Evolutionary conservation across 1,140 invertebrate species (phyloP).

Genomic region (Apocrypta bakeri): DNA sequence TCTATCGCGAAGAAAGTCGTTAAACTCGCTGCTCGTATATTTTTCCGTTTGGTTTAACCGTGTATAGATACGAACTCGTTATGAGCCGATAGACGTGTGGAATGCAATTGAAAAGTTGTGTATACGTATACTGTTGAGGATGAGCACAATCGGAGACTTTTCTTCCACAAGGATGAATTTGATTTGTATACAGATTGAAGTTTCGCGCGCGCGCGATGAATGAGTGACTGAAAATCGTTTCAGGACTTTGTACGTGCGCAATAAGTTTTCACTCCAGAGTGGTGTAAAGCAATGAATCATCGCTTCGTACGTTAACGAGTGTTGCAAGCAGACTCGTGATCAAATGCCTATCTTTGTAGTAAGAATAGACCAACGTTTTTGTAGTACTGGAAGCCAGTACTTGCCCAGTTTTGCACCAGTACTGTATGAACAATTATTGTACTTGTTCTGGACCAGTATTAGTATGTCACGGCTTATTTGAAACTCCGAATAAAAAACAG

Average conservation of each 20-base stretch:
- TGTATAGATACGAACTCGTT: neutral
- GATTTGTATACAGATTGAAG: neutral
- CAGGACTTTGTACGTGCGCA: neutral
- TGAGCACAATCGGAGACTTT: neutral
- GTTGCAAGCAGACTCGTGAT: no score
- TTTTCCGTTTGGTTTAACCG: neutral
- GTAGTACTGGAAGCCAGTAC: no score
- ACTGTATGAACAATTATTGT: no score
- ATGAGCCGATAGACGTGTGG: neutral
- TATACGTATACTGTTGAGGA: neutral
- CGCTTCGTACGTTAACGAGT: neutral
- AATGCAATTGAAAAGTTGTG: constrained; percentile 27
- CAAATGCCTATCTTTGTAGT: no score
- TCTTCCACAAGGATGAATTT: neutral
- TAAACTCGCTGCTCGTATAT: neutral
- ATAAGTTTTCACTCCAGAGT: constrained; percentile 1
- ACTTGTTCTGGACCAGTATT: no score
- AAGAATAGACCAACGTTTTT: no score
- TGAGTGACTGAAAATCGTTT: neutral
- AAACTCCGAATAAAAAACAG: no score
- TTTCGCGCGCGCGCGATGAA: neutral
- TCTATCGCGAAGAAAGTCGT: constrained; percentile 35
- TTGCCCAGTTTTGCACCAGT: no score
- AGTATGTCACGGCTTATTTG: no score
- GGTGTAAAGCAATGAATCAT: neutral